Evolutionary conservation across 2,888 invertebrate species (phyloP).

Genomic region (Calliopum simillimum): DNA sequence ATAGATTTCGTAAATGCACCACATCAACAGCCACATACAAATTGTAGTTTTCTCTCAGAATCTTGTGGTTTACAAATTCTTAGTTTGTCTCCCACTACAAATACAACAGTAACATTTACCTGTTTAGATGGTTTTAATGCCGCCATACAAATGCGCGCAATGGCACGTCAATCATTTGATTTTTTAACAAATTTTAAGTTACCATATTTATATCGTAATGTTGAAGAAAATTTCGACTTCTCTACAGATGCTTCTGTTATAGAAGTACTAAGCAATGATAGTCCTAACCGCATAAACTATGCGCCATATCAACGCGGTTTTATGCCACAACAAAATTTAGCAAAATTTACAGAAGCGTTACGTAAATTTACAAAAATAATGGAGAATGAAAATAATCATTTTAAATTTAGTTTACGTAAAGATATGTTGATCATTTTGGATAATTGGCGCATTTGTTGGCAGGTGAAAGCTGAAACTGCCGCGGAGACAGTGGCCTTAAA

Average conservation of each 20-base stretch:
- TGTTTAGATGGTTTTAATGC: conserved; percentile 21
- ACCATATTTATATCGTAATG: conserved; percentile 7
- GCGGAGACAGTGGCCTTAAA: conserved; percentile 11
- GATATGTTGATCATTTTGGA: conserved; percentile 78
- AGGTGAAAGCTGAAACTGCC: conserved; percentile 22
- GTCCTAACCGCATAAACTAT: conserved; percentile 34
- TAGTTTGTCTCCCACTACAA: conserved; percentile 11
- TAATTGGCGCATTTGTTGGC: conserved; percentile 79
- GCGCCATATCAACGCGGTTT: conserved; percentile 52
- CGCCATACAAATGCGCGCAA: neutral
- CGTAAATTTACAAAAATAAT: conserved; percentile 69
- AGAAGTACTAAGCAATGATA: neutral
- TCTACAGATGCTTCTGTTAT: conserved; percentile 24
- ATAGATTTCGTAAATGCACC: neutral
- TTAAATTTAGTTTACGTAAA: conserved; percentile 72
- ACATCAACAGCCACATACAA: conserved; percentile 33
- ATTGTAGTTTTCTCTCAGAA: conserved; percentile 42
- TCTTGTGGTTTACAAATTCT: conserved; percentile 41
- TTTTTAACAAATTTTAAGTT: conserved; percentile 22
- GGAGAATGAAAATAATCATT: conserved; percentile 68
- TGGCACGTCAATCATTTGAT: conserved; percentile 21
- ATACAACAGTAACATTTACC: neutral
- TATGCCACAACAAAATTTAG: conserved; percentile 68
- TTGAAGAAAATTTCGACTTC: conserved; percentile 26
- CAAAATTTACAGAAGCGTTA: conserved; percentile 71